Evolutionary conservation across 2,113 vertebrate genomes (phyloP).

Genomic region (Cyphomyrus plagiostoma): DNA sequence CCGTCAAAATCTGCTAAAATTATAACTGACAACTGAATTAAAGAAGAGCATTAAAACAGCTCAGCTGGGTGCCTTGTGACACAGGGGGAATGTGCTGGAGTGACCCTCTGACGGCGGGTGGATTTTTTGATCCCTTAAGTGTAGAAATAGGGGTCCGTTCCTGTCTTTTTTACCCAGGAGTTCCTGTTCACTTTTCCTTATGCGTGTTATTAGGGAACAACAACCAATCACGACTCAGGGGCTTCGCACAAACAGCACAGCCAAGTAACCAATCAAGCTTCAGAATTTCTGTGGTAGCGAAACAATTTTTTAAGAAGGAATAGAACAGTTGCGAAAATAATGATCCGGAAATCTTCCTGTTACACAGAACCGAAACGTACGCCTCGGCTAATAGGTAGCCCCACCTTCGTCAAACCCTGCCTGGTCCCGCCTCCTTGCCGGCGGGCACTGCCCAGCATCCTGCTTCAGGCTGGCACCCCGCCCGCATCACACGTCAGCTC

Average conservation of each 20-base stretch:
- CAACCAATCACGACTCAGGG: background rate
- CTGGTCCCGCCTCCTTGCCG: background rate
- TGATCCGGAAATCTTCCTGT: constrained; percentile 14
- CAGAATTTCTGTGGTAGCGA: background rate
- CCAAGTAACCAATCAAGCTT: background rate
- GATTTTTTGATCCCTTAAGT: background rate
- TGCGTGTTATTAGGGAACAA: background rate
- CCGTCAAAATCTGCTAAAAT: background rate
- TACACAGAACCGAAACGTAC: background rate
- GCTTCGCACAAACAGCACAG: background rate
- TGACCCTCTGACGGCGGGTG: background rate
- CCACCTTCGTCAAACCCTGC: background rate
- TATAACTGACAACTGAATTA: background rate
- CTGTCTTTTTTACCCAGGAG: background rate
- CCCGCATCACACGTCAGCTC: constrained; percentile 14
- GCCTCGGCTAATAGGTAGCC: background rate
- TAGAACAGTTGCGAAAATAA: background rate
- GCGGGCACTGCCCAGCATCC: background rate
- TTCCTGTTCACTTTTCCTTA: background rate
- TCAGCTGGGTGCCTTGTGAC: constrained; percentile 10
- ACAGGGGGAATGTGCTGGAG: background rate
- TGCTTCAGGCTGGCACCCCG: background rate
- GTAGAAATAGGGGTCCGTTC: background rate
- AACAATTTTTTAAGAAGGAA: background rate
- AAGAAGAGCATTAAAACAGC: background rate